Conservation (phyloP, 2,797 vertebrate genomes). For the Nyctibius grandis region DNA sequence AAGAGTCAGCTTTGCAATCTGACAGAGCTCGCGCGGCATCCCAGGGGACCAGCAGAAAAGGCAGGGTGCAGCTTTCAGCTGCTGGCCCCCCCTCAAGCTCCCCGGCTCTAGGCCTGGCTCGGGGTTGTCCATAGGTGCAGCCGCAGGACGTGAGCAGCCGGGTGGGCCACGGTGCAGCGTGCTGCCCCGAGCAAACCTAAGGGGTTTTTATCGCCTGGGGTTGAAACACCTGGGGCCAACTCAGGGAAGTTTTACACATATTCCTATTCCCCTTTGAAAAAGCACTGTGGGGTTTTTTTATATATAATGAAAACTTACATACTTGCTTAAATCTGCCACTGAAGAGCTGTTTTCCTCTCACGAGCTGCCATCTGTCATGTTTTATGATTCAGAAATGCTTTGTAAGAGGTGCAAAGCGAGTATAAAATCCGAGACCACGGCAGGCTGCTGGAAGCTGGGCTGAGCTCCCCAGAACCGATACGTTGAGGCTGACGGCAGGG, state of each 20-base stretch:
- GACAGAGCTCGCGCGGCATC: neutral
- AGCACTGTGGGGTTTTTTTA: neutral
- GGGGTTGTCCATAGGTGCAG: rapidly evolving
- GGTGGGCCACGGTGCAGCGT: neutral
- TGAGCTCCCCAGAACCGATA: neutral
- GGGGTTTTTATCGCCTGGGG: neutral
- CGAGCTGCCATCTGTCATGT: neutral
- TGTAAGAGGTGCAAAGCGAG: neutral
- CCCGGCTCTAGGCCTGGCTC: neutral
- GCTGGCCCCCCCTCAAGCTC: neutral
- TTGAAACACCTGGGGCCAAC: neutral
- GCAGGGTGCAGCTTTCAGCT: neutral
- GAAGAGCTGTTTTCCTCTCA: neutral
- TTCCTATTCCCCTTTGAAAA: neutral
- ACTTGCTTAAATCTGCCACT: neutral
- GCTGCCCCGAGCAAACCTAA: neutral
- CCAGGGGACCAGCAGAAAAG: neutral
- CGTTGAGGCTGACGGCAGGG: neutral
- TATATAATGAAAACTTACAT: neutral
- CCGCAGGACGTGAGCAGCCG: neutral
- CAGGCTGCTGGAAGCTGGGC: neutral
- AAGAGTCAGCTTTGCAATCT: neutral
- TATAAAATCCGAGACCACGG: neutral
- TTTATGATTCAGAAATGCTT: neutral
- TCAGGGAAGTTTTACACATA: neutral